Evolutionary conservation across 2,888 invertebrate genomes (phyloP), one percentile per base, ranked within the genome.

Genomic region (Piscicola geometra): DNA sequence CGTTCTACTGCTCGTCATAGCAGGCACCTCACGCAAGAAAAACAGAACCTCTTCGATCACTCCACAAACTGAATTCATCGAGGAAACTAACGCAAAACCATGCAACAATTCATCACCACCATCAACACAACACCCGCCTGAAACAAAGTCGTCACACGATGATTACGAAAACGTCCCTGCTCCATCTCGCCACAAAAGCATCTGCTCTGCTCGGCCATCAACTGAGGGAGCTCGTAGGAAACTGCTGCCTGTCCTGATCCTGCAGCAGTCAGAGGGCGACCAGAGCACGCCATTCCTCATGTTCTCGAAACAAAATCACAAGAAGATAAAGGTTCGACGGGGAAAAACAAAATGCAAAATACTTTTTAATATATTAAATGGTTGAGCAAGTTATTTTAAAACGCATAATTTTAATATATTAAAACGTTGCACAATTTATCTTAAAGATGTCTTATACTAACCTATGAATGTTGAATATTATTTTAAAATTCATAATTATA

Each of bases 281-380:
- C 60, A 56, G 5, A 56, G n/a, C 25, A 47, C 50, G 9, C 21
- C 50, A 15, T 25, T 56, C 21, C n/a, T 56, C 15, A 56, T n/a
- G 3, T 56, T 56, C n/a, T 56, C 60, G n/a, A 18, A 21, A 56
- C 21, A 21, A 25, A 56, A 56, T 56, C 5, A 56, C n/a, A 5
- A 56, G n/a, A 56, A 56, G n/a, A 25, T 56, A 18, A 56, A 56
- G 25, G 60, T 56, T 56, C n/a, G 60, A n/a, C n/a, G n/a, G n/a
- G n/a, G n/a, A n/a, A n/a, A n/a, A n/a, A n/a, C n/a, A n/a, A n/a
- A n/a, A n/a, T n/a, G n/a, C n/a, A n/a, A n/a, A n/a, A n/a, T n/a
- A n/a, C n/a, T n/a, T n/a, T n/a, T n/a, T n/a, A n/a, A n/a, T n/a
- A n/a, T n/a, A n/a, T n/a, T n/a, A n/a, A n/a, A n/a, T n/a, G n/a